Percentiles rank a stretch among this genome's conserved stretches.
Conservation (phyloP, 2,797 vertebrate genomes). For the Halcyon leucocephala region DNA sequence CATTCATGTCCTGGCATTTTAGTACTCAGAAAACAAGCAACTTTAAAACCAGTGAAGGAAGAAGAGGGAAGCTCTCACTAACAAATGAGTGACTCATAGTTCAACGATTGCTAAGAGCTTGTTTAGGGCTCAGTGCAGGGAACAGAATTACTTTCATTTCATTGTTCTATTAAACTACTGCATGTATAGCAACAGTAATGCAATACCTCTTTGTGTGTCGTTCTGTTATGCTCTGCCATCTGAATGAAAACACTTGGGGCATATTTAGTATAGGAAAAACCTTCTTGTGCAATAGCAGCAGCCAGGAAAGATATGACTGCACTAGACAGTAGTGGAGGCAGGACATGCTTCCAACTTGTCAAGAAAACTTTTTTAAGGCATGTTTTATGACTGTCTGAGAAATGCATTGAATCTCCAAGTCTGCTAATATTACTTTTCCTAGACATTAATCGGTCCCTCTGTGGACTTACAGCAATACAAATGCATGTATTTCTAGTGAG, state of each 20-base stretch:
- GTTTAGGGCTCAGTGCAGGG: neutral
- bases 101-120: neutral
- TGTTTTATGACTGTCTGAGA: neutral
- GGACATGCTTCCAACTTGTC: neutral
- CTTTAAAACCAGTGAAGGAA: neutral
- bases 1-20: neutral
- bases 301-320: neutral
- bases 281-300: neutral
- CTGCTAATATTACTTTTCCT: neutral
- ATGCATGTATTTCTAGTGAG: neutral
- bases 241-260: neutral
- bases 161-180: neutral
- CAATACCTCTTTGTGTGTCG: neutral
- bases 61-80: neutral
- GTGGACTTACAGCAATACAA: neutral
- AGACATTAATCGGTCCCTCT: neutral
- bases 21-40: neutral
- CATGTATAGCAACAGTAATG: neutral
- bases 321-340: neutral
- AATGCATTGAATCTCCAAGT: neutral
- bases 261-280: neutral
- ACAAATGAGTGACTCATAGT: neutral
- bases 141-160: neutral
- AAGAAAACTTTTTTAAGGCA: neutral
- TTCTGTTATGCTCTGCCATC: neutral